Conservation (phyloP, 2,113 vertebrate species). For the Argyrosomus japonicus region DNA sequence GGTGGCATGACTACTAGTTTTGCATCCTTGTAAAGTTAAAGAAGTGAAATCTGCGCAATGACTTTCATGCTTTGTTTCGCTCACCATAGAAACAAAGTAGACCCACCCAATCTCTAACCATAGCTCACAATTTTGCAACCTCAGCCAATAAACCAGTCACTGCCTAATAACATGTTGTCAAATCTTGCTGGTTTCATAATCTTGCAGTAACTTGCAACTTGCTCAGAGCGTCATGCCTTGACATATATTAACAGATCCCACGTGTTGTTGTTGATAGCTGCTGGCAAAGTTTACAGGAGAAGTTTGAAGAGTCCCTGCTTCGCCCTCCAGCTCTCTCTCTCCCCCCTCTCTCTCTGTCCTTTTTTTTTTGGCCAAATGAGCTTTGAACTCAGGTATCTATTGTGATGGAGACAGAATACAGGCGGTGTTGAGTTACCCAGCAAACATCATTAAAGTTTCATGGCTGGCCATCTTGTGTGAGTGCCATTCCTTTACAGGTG, state of each 20-base stretch:
- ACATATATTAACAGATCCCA: not conserved
- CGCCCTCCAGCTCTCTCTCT: not conserved
- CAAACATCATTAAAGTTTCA: conserved; percentile 66
- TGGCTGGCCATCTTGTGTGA: conserved; percentile 24
- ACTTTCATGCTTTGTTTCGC: not conserved
- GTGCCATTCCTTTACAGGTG: conserved; percentile 36
- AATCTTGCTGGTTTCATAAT: conserved; percentile 12
- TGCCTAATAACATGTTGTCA: conserved; percentile 3
- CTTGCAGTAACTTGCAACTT: not conserved
- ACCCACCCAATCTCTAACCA: conserved; percentile 46
- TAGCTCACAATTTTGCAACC: conserved; percentile 12
- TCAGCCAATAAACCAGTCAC: conserved; percentile 1
- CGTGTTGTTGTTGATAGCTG: not conserved
- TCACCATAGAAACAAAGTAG: conserved; percentile 36
- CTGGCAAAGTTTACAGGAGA: not conserved
- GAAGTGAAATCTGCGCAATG: conserved; percentile 9
- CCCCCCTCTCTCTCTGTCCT: too few relatives aligned
- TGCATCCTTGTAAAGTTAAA: not conserved
- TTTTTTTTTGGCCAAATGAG: not conserved
- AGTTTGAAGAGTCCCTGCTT: not conserved
- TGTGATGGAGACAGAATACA: conserved; percentile 2
- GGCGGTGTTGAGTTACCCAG: conserved; percentile 62
- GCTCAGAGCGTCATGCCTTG: not conserved
- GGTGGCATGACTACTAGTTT: not conserved
- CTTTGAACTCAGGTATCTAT: conserved; percentile 26